A percentile compares a stretch with the other conserved stretches of the same genome.
These are phyloP conservation scores for Melanostigma gelatinosum DNA, from an alignment of 2,113 vertebrate species.

Conservation along the genomic window DNA sequence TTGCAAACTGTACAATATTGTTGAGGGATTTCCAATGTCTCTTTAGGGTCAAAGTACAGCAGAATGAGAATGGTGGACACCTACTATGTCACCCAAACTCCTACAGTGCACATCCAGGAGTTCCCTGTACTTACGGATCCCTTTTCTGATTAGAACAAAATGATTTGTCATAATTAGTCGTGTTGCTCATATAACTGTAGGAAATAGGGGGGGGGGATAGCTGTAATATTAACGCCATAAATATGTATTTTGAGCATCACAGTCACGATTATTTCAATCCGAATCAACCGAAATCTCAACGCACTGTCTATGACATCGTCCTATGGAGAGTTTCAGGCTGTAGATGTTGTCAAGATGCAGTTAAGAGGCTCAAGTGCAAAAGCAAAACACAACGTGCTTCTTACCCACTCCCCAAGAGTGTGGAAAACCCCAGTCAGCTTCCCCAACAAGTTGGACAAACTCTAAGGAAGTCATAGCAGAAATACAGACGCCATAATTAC, in stretches of 20 bases:
- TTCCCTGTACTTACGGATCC: not conserved
- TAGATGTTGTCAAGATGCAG: constrained; percentile 27
- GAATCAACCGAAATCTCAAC: not conserved
- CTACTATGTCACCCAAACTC: not conserved
- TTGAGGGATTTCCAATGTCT: not conserved
- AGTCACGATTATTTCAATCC: not conserved
- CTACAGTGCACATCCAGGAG: not conserved
- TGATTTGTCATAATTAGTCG: not conserved
- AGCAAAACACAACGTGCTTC: constrained; percentile 36
- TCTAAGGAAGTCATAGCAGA: constrained; percentile 56
- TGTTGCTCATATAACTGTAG: not conserved
- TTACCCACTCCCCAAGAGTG: constrained; percentile 77
- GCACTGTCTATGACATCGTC: not conserved
- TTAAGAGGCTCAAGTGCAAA: not conserved
- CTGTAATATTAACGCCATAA: not conserved
- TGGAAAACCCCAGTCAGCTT: constrained; percentile 77
- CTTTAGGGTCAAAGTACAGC: not conserved
- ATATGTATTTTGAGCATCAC: not conserved
- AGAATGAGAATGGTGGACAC: not conserved
- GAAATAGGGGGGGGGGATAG: too few species aligned
- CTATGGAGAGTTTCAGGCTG: not conserved
- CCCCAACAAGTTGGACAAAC: constrained; percentile 65
- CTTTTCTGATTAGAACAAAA: not conserved
- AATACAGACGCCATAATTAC: constrained; percentile 9
- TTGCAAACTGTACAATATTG: not conserved